Percentiles rank a stretch among this genome's conserved stretches.
These are phyloP conservation scores for Chironex yamaguchii DNA, from an alignment of 30 jellyfish, hydroid and myxozoan genomes.

Conservation along the genomic window DNA sequence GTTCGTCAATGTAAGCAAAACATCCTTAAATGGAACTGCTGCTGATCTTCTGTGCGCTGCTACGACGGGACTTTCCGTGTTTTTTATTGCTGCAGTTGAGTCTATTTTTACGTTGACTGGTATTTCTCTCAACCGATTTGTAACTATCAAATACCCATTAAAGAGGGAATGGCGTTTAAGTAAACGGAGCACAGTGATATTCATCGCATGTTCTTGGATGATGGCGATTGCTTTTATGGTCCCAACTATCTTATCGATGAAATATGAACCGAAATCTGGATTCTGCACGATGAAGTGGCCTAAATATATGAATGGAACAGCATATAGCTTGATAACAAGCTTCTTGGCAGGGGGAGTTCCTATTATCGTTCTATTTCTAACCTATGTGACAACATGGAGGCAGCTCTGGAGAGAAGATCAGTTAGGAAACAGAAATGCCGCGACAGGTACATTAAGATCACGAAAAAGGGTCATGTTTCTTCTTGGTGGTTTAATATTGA, in stretches of 20 bases:
- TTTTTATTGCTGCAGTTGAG: conserved; percentile 64
- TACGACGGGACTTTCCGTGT: conserved; percentile 53
- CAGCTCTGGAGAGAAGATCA: conserved; percentile 8
- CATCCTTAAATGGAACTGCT: background rate
- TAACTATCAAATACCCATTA: conserved; percentile 61
- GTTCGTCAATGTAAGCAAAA: conserved; percentile 66
- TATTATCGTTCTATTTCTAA: conserved; percentile 17
- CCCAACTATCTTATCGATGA: conserved; percentile 36
- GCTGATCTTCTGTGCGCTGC: conserved; percentile 53
- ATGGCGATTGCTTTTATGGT: conserved; percentile 7
- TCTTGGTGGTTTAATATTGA: conserved; percentile 52
- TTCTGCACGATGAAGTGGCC: conserved; percentile 59
- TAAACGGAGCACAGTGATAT: conserved; percentile 26
- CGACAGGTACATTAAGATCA: background rate
- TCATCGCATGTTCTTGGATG: conserved; percentile 56
- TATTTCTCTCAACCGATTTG: conserved; percentile 59
- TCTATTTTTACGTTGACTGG: conserved; percentile 65
- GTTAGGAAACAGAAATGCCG: background rate
- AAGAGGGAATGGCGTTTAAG: conserved; percentile 6
- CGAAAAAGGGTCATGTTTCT: conserved; percentile 65
- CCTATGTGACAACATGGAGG: conserved; percentile 62
- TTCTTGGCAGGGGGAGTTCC: conserved; percentile 54
- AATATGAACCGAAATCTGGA: conserved; percentile 67
- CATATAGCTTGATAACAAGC: conserved; percentile 34
- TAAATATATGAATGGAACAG: conserved; percentile 31